phyloP scores from a whole-genome alignment of 2,797 vertebrate genomes.

The Potorous gilbertii region DNA sequence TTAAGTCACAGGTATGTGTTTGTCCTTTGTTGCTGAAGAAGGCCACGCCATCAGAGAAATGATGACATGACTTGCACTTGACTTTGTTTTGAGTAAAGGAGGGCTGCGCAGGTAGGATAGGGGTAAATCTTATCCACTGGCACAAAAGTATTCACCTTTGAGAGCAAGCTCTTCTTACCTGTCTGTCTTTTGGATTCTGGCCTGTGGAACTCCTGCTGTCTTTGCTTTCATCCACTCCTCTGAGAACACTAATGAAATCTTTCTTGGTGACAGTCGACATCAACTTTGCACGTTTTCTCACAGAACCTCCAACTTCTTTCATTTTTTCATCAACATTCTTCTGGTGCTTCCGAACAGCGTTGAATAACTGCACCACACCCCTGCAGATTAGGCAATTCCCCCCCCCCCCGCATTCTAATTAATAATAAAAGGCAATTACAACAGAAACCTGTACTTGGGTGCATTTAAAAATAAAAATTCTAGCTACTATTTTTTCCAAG shows the following conservation, averaged over 20 bases:
- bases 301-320: constrained; percentile 90
- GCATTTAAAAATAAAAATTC: neutral
- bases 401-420: neutral
- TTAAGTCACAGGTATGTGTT: neutral
- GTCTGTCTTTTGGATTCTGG: constrained; percentile 75
- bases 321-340: constrained; percentile 89
- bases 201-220: constrained; percentile 65
- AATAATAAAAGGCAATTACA: neutral
- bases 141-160: neutral
- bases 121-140: neutral
- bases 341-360: constrained; percentile 94
- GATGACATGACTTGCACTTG: too few species aligned
- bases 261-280: constrained; percentile 93
- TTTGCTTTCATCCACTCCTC: constrained; percentile 83
- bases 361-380: constrained; percentile 96
- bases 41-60: too few species aligned
- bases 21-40: too few species aligned
- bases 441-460: neutral
- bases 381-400: constrained; percentile 73
- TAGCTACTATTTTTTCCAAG: constrained; percentile 5
- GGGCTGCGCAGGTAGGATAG: too few species aligned
- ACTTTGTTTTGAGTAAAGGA: too few species aligned
- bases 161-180: constrained; percentile 76
- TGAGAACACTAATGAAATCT: constrained; percentile 95
- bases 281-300: constrained; percentile 92